phyloP scores from a whole-genome alignment of 2,797 vertebrate genomes.

The Argya squamiceps region DNA sequence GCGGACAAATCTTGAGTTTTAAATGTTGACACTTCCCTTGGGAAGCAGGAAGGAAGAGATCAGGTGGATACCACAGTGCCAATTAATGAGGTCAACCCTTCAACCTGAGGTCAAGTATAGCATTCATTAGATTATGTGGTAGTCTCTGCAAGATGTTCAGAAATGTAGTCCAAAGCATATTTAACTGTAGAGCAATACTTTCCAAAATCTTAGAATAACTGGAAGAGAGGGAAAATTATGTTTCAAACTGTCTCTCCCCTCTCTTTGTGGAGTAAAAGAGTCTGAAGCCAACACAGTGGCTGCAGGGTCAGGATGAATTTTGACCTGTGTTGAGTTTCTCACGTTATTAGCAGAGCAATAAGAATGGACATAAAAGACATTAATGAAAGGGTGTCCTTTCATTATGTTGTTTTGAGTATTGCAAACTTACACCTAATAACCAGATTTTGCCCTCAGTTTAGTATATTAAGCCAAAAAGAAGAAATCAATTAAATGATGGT shows the following conservation, averaged over 20 bases:
- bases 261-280: background rate
- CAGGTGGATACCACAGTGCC: background rate
- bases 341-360: background rate
- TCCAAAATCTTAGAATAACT: background rate
- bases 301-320: conserved; percentile 26
- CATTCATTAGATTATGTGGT: conserved; percentile 20
- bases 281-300: background rate
- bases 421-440: background rate
- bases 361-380: background rate
- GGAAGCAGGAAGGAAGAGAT: conserved; percentile 41
- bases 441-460: background rate
- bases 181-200: background rate
- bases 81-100: conserved; percentile 34
- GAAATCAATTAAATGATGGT: background rate
- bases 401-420: background rate
- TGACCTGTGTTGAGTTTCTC: conserved; percentile 22
- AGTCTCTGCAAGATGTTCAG: conserved; percentile 33
- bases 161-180: conserved; percentile 8
- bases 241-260: background rate
- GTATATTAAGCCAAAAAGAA: background rate
- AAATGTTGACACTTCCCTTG: conserved; percentile 23
- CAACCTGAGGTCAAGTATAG: too few relatives aligned
- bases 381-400: background rate
- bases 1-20: background rate
- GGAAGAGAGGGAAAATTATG: conserved; percentile 7